Evolutionary conservation across 2,797 vertebrate genomes (phyloP).

Genomic region (Odontamblyopus lacepedii): DNA sequence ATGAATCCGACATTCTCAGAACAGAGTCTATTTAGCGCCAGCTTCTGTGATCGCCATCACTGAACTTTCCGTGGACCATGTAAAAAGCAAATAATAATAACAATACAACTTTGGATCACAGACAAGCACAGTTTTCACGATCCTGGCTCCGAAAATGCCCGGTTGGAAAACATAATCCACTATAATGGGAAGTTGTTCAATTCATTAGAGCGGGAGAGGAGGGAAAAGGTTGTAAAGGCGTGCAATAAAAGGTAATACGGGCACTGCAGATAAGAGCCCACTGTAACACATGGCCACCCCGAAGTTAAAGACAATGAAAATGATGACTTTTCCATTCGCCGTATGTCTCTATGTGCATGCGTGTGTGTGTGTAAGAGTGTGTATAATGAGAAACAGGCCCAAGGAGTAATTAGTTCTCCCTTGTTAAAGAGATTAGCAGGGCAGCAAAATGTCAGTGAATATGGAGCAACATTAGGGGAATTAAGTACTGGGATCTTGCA

Average conservation of each 20-base stretch:
- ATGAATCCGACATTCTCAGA: constrained; percentile 56
- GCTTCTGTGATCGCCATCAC: constrained; percentile 64
- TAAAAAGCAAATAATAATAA: constrained; percentile 52
- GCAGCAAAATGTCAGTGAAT: constrained; percentile 44
- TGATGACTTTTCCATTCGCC: constrained; percentile 34
- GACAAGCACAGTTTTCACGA: constrained; percentile 50
- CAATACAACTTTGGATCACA: constrained; percentile 55
- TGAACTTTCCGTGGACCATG: constrained; percentile 61
- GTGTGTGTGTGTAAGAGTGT: constrained; percentile 33
- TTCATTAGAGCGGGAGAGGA: constrained; percentile 61
- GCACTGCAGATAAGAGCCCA: constrained; percentile 44
- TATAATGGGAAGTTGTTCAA: constrained; percentile 67
- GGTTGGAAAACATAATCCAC: constrained; percentile 57
- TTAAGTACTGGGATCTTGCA: background rate
- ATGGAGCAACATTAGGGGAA: constrained; percentile 19
- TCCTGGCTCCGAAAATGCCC: constrained; percentile 48
- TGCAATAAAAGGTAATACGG: constrained; percentile 53
- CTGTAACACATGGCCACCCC: constrained; percentile 52
- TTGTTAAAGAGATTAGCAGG: constrained; percentile 60
- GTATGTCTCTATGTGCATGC: constrained; percentile 52
- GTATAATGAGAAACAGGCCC: constrained; percentile 61
- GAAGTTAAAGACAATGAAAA: constrained; percentile 38
- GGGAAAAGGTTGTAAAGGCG: constrained; percentile 59
- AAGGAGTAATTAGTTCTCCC: constrained; percentile 48
- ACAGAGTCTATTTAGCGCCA: constrained; percentile 40